Conservation (phyloP, 2,888 invertebrate species). For the Orthosia gothica region DNA sequence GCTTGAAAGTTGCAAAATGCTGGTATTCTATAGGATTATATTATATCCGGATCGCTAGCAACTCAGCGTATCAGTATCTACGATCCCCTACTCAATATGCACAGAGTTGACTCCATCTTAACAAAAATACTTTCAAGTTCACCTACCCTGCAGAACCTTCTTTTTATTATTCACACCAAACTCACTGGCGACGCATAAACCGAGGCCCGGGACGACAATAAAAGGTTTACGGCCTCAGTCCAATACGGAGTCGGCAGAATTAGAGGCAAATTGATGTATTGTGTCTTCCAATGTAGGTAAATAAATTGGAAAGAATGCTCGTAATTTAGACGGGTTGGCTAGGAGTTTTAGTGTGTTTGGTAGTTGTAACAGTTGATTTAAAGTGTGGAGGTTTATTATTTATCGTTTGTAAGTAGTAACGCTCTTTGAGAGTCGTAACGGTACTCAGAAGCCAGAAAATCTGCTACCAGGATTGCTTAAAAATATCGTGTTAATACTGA, state of each 20-base stretch:
- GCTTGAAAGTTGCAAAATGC: too few species aligned
- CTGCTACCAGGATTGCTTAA: too few species aligned
- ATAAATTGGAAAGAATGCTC: constrained; percentile 33
- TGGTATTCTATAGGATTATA: too few species aligned
- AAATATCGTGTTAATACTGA: too few species aligned
- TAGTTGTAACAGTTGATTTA: not conserved
- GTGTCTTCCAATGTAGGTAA: constrained; percentile 36
- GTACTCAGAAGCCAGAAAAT: too few species aligned
- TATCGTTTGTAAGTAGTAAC: too few species aligned
- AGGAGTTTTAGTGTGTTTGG: not conserved
- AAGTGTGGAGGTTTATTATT: not conserved
- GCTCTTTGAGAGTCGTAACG: too few species aligned
- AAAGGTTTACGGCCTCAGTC: constrained; percentile 69
- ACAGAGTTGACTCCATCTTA: not conserved
- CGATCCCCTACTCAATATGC: constrained; percentile 5
- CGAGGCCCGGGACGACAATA: constrained; percentile 54
- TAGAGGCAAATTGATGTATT: constrained; percentile 63
- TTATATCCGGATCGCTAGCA: too few species aligned
- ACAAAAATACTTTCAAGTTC: constrained; percentile 16
- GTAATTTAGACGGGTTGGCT: constrained; percentile 18
- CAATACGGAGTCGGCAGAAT: constrained; percentile 53
- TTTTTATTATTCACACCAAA: constrained; percentile 54
- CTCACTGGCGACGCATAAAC: constrained; percentile 36
- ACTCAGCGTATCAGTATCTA: too few species aligned
- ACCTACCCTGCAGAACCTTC: constrained; percentile 2